Conservation (phyloP, 92 coral and sea anemone genomes). For the Bergia puertoricense region DNA sequence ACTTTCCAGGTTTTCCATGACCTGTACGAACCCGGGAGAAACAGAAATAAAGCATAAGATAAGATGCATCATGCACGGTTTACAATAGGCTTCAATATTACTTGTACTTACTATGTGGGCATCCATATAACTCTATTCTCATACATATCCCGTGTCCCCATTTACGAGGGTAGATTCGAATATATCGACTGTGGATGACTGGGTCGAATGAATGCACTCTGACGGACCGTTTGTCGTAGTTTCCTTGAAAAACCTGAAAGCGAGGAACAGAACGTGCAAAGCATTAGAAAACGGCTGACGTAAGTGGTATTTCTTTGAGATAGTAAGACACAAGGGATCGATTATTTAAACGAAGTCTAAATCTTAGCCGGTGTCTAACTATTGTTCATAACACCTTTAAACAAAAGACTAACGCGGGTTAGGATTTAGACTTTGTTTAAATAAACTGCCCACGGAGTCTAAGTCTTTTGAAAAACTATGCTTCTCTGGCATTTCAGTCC, state of each 20-base stretch:
- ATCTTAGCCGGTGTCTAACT: too few species aligned
- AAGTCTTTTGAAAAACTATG: too few species aligned
- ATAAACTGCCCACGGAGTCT: too few species aligned
- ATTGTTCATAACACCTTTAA: too few species aligned
- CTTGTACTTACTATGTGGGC: conserved; percentile 37
- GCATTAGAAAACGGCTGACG: not conserved
- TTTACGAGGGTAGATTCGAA: conserved; percentile 33
- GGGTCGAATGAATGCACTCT: conserved; percentile 29
- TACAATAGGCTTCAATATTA: not conserved
- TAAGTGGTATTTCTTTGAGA: not conserved
- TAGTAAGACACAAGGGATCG: too few species aligned
- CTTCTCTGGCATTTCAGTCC: too few species aligned
- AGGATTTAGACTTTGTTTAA: too few species aligned
- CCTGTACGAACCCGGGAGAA: too few species aligned
- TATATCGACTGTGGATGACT: conserved; percentile 21
- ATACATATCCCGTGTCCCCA: conserved; percentile 27
- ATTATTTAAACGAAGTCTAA: too few species aligned
- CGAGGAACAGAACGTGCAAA: not conserved
- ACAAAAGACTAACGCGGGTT: too few species aligned
- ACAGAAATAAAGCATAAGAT: too few species aligned
- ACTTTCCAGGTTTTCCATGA: too few species aligned
- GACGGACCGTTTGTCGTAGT: conserved; percentile 27
- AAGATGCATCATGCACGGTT: not conserved
- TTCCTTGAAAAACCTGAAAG: conserved; percentile 23
- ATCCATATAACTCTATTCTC: conserved; percentile 38